Evolutionary conservation across 2,797 vertebrate genomes (phyloP).

Genomic region (Gymnocypris eckloni): DNA sequence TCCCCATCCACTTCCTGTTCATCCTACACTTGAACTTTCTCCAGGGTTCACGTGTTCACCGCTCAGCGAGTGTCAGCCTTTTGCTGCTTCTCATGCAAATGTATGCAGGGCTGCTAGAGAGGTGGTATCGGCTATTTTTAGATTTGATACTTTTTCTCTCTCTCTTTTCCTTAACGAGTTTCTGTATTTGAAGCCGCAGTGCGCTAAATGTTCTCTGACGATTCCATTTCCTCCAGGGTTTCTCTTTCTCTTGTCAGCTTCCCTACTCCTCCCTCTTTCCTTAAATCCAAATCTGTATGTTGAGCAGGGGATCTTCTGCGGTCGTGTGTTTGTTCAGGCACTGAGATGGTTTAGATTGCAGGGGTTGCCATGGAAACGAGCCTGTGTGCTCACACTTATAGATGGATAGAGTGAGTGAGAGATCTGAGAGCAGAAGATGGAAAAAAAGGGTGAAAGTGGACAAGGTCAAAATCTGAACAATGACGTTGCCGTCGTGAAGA

Average conservation of each 20-base stretch:
- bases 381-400: constrained; percentile 75
- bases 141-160: constrained; percentile 57
- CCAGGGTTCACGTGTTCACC: constrained; percentile 67
- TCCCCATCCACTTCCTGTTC: constrained; percentile 55
- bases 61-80: constrained; percentile 33
- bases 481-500: background rate
- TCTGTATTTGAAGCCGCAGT: constrained; percentile 36
- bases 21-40: constrained; percentile 73
- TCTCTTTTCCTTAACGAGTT: constrained; percentile 39
- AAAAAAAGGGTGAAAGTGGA: constrained; percentile 33
- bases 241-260: background rate
- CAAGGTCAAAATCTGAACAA: constrained; percentile 34
- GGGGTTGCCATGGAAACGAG: constrained; percentile 81
- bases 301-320: constrained; percentile 42
- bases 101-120: constrained; percentile 64
- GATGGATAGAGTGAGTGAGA: constrained; percentile 72
- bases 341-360: constrained; percentile 64
- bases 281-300: background rate
- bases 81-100: constrained; percentile 68
- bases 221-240: background rate
- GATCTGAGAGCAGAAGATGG: constrained; percentile 50
- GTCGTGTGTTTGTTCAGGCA: constrained; percentile 57
- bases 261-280: constrained; percentile 9
- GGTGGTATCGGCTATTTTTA: constrained; percentile 78
- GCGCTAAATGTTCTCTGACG: constrained; percentile 16